Base-by-base conservation (phyloP, 2,797 vertebrate species). In the Artibeus lituratus region DNA sequence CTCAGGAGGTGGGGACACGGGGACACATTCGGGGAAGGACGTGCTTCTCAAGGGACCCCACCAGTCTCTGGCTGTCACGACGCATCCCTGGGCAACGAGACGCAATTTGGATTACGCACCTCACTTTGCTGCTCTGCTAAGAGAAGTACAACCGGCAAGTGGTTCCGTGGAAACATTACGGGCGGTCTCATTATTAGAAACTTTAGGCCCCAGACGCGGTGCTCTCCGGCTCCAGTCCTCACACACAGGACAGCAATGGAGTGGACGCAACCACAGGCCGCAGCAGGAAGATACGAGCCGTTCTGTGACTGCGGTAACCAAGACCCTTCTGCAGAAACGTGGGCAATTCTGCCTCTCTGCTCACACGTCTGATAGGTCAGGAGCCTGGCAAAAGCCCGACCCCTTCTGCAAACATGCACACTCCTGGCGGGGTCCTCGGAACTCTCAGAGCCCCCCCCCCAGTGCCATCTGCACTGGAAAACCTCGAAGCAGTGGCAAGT, bases 71-170 rank as follows among this genome's bases (percentile, higher is more conserved):
- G 59, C 59, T 5, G 4, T 62, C 26, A 62, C 4, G 59, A 62
- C 59, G 12, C 59, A 4, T 29, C 59, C 59, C 26, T 32, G 59
- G 59, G 59, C 6, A 14, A 62, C 11, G 11, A 32, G 26, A 5
- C 7, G 59, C 29, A 15, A 32, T 32, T 32, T 14, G 59, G 59
- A 6, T 62, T 2, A 6, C 12, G 2, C 21, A 3, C 53, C 21
- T 55, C 57, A 32, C 59, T 1, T 14, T 26, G 5, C 57, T 5
- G 26, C 26, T 29, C 57, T 59, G 22, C 35, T 39, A 11, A 15
- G 0, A 44, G 69, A 14, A 42, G 12, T 2, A 4, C 4, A 4
- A 10, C 5, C 0, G 9, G 9, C 18, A 42, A 24, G 10, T 11
- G 15, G 15, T 10, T 12, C 4, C 19, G 22, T 10, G 14, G 12